Conservation (phyloP, 2,113 vertebrate species). For the Actenoides lindsayi region DNA sequence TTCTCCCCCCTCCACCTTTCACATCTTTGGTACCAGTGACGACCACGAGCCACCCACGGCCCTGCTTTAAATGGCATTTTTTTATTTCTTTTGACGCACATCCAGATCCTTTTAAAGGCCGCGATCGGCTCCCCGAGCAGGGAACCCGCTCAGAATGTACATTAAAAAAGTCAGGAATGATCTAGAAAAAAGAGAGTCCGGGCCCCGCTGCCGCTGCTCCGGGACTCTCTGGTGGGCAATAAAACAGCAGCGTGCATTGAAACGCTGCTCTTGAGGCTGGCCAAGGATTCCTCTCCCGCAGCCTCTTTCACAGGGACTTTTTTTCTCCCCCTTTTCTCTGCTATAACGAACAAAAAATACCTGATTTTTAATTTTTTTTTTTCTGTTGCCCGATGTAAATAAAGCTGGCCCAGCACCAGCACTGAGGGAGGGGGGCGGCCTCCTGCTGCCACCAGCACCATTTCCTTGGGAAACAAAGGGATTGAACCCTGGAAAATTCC, state of each 20-base stretch:
- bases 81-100: not conserved
- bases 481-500: not conserved
- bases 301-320: not conserved
- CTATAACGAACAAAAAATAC: not conserved
- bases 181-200: not conserved
- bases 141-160: rapidly evolving
- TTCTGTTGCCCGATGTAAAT: not conserved
- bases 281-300: not conserved
- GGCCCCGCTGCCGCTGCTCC: not conserved
- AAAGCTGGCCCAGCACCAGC: rapidly evolving
- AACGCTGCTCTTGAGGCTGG: too few species aligned
- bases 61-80: not conserved
- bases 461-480: not conserved
- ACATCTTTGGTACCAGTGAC: too few species aligned
- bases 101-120: not conserved
- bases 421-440: not conserved
- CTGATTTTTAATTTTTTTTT: too few species aligned
- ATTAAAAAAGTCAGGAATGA: not conserved
- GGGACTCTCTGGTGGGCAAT: not conserved
- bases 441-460: not conserved
- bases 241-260: too few species aligned
- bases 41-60: not conserved
- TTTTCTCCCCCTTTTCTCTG: rapidly evolving
- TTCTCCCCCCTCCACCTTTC: not conserved
- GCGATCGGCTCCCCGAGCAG: rapidly evolving